phyloP scores from a whole-genome alignment of 1,140 invertebrate species.

The Brevipalpus yothersi region DNA sequence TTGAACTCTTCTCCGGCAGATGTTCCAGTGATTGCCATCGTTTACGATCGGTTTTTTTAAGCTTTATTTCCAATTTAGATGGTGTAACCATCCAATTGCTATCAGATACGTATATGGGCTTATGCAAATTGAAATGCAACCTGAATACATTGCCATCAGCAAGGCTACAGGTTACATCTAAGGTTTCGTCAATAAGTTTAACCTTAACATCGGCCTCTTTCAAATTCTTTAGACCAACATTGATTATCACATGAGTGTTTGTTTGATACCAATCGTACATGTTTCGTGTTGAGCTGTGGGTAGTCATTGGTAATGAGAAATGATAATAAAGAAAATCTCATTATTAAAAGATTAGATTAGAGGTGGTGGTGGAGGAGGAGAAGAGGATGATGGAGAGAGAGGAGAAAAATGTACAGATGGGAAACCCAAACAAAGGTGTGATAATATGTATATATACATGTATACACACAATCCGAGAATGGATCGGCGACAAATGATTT shows the following conservation, averaged over 20 bases:
- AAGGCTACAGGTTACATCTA: slow-evolving; percentile 8
- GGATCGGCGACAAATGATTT: background rate
- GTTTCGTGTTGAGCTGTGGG: slow-evolving; percentile 2
- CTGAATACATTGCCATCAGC: slow-evolving; percentile 5
- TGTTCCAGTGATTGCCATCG: slow-evolving; percentile 8
- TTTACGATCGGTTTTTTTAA: slow-evolving; percentile 8
- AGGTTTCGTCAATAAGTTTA: slow-evolving; percentile 6
- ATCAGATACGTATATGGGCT: slow-evolving; percentile 9
- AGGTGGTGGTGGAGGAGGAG: background rate
- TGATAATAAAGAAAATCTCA: background rate
- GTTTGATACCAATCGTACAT: slow-evolving; percentile 12
- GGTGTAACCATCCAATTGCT: slow-evolving; percentile 9
- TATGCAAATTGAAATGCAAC: slow-evolving; percentile 9
- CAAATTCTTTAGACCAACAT: slow-evolving; percentile 9
- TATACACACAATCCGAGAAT: too few species aligned
- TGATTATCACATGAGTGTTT: slow-evolving; percentile 8
- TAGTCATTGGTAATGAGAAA: background rate
- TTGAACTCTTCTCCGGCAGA: slow-evolving; percentile 6
- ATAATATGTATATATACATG: background rate
- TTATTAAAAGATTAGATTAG: background rate
- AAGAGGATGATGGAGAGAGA: background rate
- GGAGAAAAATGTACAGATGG: background rate
- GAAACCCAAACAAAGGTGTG: background rate
- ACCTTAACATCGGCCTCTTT: slow-evolving; percentile 11
- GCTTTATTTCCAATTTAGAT: slow-evolving; percentile 9